These are phyloP conservation scores for Gallinago solitaria DNA, from an alignment of 2,797 vertebrate genomes.

Conservation along the genomic window DNA sequence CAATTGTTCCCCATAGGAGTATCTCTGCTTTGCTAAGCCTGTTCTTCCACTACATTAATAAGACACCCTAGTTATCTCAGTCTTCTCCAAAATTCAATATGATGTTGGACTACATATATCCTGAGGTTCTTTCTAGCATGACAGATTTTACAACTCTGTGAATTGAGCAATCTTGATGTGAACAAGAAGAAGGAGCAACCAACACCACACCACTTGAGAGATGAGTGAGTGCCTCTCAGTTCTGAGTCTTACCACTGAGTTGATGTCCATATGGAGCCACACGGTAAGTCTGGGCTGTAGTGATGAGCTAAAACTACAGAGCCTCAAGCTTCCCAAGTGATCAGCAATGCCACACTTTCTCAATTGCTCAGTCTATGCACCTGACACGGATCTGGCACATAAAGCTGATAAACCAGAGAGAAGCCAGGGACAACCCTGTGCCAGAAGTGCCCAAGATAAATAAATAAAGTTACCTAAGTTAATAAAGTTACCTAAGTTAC, in stretches of 20 bases:
- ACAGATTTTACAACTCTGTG: neutral
- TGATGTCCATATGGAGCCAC: neutral
- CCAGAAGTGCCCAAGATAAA: neutral
- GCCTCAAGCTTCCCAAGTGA: neutral
- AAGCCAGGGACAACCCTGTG: neutral
- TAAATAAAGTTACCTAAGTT: neutral
- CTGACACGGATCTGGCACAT: neutral
- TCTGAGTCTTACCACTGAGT: neutral
- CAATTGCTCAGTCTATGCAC: neutral
- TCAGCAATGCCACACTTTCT: fast-evolving
- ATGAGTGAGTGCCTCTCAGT: neutral
- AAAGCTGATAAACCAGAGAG: neutral
- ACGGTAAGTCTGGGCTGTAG: neutral
- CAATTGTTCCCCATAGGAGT: neutral
- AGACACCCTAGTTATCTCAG: neutral
- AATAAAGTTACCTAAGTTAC: neutral
- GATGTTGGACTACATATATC: neutral
- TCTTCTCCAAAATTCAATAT: neutral
- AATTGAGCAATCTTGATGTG: neutral
- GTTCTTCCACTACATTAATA: neutral
- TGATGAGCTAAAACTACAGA: neutral
- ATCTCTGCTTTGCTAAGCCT: neutral
- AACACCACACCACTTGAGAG: neutral
- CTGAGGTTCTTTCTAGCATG: neutral
- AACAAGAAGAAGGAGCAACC: neutral